Conservation (phyloP, 2,888 invertebrate species). For the Synergus gifuensis region DNA sequence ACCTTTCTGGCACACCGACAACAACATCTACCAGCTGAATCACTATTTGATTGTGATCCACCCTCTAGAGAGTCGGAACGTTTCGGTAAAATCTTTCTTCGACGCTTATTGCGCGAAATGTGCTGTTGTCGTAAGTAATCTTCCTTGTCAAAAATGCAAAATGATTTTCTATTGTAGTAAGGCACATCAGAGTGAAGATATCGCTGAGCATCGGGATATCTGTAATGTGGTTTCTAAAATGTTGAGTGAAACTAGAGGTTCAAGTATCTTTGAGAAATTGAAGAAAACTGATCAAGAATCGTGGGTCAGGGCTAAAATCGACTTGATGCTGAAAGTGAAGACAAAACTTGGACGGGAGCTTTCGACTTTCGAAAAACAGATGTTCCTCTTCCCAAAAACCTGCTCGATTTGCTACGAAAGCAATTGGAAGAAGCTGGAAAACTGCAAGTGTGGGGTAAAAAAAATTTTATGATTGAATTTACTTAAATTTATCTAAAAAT, state of each 20-base stretch:
- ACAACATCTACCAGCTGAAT: neutral
- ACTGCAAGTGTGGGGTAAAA: conserved; percentile 56
- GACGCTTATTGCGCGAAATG: neutral
- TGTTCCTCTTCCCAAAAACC: conserved; percentile 66
- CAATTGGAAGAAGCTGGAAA: conserved; percentile 51
- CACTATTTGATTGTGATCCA: neutral
- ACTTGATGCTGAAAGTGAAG: conserved; percentile 57
- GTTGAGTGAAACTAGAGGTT: conserved; percentile 39
- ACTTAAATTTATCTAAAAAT: neutral
- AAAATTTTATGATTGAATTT: neutral
- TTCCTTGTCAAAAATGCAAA: neutral
- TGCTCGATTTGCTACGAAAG: conserved; percentile 63
- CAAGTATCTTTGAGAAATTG: conserved; percentile 41
- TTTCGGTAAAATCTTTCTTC: neutral
- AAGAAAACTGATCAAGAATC: conserved; percentile 32
- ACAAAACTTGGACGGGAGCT: conserved; percentile 55
- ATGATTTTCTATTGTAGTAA: neutral
- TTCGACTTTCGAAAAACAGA: conserved; percentile 57
- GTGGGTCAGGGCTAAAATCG: conserved; percentile 58
- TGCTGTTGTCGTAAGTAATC: neutral
- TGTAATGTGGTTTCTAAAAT: conserved; percentile 41
- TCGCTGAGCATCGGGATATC: neutral
- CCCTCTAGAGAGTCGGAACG: neutral
- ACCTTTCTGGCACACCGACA: neutral
- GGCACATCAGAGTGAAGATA: neutral